phyloP scores from a whole-genome alignment of 2,113 vertebrate genomes.

The Myotis davidii region DNA sequence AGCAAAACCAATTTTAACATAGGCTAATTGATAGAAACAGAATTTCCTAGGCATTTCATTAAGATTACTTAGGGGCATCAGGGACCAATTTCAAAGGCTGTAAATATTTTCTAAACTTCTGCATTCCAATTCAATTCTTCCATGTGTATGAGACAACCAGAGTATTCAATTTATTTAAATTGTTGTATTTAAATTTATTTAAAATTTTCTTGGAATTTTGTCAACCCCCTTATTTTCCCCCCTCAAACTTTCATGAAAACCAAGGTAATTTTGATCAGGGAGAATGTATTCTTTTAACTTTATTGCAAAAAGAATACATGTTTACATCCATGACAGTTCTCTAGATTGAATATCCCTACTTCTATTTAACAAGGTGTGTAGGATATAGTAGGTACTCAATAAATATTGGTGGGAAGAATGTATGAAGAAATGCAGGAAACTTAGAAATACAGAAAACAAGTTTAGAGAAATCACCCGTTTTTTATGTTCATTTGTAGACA shows the following conservation, averaged over 20 bases:
- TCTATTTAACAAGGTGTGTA: background rate
- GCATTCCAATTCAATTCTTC: background rate
- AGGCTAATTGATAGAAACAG: background rate
- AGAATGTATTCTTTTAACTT: conserved; percentile 3
- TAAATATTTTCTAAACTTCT: background rate
- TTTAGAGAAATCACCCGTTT: background rate
- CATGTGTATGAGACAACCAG: background rate
- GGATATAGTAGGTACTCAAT: background rate
- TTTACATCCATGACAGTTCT: background rate
- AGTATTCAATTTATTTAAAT: background rate
- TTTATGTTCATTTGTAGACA: background rate
- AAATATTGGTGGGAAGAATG: background rate
- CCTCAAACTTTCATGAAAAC: background rate
- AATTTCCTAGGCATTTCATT: background rate
- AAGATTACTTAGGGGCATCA: background rate
- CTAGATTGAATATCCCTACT: background rate
- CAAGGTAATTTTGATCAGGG: conserved; percentile 1
- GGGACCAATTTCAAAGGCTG: background rate
- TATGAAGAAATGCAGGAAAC: background rate
- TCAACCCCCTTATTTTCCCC: background rate
- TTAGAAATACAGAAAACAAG: background rate
- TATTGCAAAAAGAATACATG: background rate
- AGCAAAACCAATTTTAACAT: background rate
- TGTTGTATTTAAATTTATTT: background rate
- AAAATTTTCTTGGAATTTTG: background rate